phyloP scores from a whole-genome alignment of 2,888 invertebrate species.

The Terebella lapidaria region DNA sequence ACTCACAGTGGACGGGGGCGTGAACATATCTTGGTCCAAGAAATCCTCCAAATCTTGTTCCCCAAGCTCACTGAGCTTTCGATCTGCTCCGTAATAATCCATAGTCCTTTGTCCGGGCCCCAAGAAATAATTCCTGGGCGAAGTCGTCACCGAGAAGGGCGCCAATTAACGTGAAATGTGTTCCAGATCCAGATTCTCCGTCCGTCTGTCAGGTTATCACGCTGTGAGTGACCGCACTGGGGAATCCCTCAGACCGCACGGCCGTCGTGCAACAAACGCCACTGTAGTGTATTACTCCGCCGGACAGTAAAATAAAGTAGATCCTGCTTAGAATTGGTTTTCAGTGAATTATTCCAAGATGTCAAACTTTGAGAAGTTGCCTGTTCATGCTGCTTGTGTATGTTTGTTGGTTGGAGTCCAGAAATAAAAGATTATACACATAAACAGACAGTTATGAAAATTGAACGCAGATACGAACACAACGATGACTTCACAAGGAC shows the following conservation, averaged over 20 bases:
- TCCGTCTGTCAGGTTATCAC: not conserved
- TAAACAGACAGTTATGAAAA: not conserved
- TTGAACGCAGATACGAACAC: not conserved
- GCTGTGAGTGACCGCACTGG: not conserved
- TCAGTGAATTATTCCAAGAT: too few relatives aligned
- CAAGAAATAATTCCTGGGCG: not conserved
- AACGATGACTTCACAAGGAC: not conserved
- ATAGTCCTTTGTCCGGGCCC: slow-evolving; percentile 10
- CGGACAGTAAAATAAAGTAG: too few relatives aligned
- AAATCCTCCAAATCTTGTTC: slow-evolving; percentile 17
- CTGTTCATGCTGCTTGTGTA: too few relatives aligned
- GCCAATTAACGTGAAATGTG: too few relatives aligned
- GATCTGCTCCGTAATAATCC: slow-evolving; percentile 20
- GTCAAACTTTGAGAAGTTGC: too few relatives aligned
- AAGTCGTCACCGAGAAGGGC: too few relatives aligned
- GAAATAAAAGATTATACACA: not conserved
- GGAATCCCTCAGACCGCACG: not conserved
- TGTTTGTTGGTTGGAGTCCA: too few relatives aligned
- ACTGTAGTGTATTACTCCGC: too few relatives aligned
- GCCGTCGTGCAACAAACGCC: not conserved
- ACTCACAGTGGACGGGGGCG: slow-evolving; percentile 10
- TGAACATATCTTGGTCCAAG: slow-evolving; percentile 17
- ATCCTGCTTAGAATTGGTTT: too few relatives aligned
- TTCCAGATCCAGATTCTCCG: not conserved
- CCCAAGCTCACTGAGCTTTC: slow-evolving; percentile 17